Conservation (phyloP, 1,140 invertebrate species). For the Steinernema khuongi region DNA sequence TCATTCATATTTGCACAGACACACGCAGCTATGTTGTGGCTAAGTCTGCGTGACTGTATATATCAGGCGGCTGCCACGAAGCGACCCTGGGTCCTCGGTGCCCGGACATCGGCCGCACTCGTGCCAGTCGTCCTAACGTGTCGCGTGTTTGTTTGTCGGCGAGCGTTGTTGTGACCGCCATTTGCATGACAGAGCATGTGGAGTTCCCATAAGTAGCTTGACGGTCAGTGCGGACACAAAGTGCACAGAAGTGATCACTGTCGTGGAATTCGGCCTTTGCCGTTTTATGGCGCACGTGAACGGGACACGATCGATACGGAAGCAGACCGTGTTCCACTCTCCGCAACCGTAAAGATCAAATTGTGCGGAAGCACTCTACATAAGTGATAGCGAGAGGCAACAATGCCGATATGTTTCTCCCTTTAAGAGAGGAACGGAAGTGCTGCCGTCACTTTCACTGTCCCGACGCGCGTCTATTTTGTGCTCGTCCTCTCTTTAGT, state of each 20-base stretch:
- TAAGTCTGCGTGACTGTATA: not conserved
- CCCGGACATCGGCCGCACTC: not conserved
- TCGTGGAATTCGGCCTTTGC: not conserved
- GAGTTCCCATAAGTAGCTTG: not conserved
- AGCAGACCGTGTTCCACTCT: not conserved
- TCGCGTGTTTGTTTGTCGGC: not conserved
- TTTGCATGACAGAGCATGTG: not conserved
- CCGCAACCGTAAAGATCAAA: not conserved
- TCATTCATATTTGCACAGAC: not conserved
- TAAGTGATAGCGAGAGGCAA: not conserved
- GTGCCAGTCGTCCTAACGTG: not conserved
- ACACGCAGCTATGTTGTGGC: not conserved
- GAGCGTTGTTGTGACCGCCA: not conserved
- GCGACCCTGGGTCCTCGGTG: not conserved
- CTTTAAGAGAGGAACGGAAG: not conserved
- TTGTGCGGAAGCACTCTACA: not conserved
- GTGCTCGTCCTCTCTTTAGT: too few relatives aligned
- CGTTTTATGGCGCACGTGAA: constrained; percentile 4
- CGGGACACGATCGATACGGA: constrained; percentile 8
- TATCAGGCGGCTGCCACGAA: not conserved
- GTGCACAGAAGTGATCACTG: not conserved
- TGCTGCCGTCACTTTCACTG: too few relatives aligned
- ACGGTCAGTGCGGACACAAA: not conserved
- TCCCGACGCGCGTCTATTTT: not conserved
- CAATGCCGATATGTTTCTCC: not conserved